Base-by-base conservation (phyloP, 1,140 invertebrate genomes). In the Tachypleus tridentatus region DNA sequence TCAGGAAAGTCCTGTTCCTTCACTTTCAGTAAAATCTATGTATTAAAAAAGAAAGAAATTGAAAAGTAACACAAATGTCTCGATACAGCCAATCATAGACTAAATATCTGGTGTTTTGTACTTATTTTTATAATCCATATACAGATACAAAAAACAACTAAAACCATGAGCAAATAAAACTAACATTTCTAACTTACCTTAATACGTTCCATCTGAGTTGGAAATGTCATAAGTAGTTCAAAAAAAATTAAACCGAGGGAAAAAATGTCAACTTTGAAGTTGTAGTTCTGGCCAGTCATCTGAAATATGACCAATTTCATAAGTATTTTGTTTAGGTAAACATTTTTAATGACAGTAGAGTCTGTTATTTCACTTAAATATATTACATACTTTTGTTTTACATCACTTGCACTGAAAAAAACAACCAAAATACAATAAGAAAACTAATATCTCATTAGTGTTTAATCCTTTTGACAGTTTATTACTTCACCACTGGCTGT, bases 251-350 rank as follows among this genome's bases (percentile, higher is more conserved):
- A 80, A 2, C 95, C 96, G 64, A 98, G 77, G 0, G 94, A 93
- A 79, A 91, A 98, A 64, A 98, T 97, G 75, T 98, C 96, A 51
- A 98, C 93, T 80, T 97, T 98, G 73, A 91, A 89, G 74, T 88
- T 87, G 75, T 98, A 97, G 3, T 82, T 78, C 65, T 84, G 80
- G 3, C 87, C 86, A 8, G 80, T 77, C 9, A 87, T 79, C 82
- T 83, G 73, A 51, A 29, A 29, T 29, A 29, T 29, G 2, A n/a
- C n/a, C 29, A 29, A 29, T 29, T 29, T 29, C 29, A 29, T 29
- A 29, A 29, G 29, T 2, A 29, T 29, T 29, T 29, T 29, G 29
- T 29, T 29, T 29, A 29, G 29, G 29, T 29, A 29, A 29, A 29
- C 29, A 29, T 29, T 29, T 29, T 29, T 29, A 29, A 29, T 29